phyloP scores from a whole-genome alignment of 2,888 invertebrate genomes.

The Neocrepidodera transversa region DNA sequence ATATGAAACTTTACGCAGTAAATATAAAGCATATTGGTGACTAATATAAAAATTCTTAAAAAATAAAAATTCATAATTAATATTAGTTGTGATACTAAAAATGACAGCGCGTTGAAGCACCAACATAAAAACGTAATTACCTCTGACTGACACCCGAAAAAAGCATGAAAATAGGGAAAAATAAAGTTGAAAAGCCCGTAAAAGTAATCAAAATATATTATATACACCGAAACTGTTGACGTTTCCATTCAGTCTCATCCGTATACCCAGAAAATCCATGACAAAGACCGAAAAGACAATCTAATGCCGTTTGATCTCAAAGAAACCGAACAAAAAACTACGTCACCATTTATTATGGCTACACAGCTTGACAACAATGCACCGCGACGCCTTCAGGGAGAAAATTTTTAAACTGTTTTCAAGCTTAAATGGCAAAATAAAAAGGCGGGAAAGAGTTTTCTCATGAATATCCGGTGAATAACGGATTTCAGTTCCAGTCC shows the following conservation, averaged over 20 bases:
- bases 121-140: too few relatives aligned
- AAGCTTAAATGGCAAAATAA: slow-evolving; percentile 14
- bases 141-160: too few relatives aligned
- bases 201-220: slow-evolving; percentile 31
- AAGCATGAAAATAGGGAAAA: too few relatives aligned
- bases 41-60: too few relatives aligned
- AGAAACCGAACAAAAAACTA: slow-evolving; percentile 28
- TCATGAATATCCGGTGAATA: background rate
- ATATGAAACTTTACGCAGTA: too few relatives aligned
- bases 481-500: background rate
- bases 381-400: slow-evolving; percentile 8
- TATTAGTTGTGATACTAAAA: too few relatives aligned
- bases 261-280: slow-evolving; percentile 16
- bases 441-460: slow-evolving; percentile 7
- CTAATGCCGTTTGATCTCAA: slow-evolving; percentile 32
- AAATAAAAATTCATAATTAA: too few relatives aligned
- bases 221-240: slow-evolving; percentile 25
- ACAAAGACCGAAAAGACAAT: slow-evolving; percentile 25
- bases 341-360: slow-evolving; percentile 33
- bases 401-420: slow-evolving; percentile 26
- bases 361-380: slow-evolving; percentile 22
- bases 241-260: slow-evolving; percentile 23
- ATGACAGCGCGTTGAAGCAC: too few relatives aligned
- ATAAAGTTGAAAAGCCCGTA: background rate
- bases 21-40: too few relatives aligned